Conservation (phyloP, 2,888 invertebrate genomes). For the Mamestra brassicae region DNA sequence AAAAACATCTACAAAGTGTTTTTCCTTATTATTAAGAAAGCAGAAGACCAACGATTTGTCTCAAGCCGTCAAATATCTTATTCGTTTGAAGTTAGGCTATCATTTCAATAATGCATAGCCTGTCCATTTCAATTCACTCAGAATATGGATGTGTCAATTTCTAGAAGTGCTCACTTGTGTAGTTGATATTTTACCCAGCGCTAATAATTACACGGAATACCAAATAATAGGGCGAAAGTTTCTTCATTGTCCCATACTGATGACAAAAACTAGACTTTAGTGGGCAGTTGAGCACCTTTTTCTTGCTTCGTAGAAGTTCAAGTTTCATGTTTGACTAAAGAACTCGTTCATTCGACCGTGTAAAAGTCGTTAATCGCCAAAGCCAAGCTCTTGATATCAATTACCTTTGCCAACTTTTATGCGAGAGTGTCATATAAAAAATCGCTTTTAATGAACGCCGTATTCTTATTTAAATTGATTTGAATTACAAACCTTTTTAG, state of each 20-base stretch:
- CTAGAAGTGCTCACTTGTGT: slow-evolving; percentile 20
- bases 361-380: slow-evolving; percentile 48
- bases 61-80: background rate
- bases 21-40: background rate
- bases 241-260: slow-evolving; percentile 23
- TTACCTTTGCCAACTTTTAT: slow-evolving; percentile 31
- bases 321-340: slow-evolving; percentile 19
- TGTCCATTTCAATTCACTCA: slow-evolving; percentile 23
- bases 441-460: background rate
- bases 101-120: slow-evolving; percentile 10
- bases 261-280: slow-evolving; percentile 44
- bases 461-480: slow-evolving; percentile 43
- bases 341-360: slow-evolving; percentile 38
- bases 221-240: slow-evolving; percentile 35
- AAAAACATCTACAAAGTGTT: background rate
- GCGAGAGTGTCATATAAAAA: slow-evolving; percentile 4
- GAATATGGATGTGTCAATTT: slow-evolving; percentile 28
- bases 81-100: background rate
- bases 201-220: slow-evolving; percentile 32
- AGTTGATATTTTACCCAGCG: slow-evolving; percentile 36
- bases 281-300: slow-evolving; percentile 22
- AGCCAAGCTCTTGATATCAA: slow-evolving; percentile 24
- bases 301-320: slow-evolving; percentile 35
- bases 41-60: background rate
- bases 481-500: slow-evolving; percentile 31